phyloP scores from a whole-genome alignment of 1,140 invertebrate genomes.

The Potamilus streckersoni region DNA sequence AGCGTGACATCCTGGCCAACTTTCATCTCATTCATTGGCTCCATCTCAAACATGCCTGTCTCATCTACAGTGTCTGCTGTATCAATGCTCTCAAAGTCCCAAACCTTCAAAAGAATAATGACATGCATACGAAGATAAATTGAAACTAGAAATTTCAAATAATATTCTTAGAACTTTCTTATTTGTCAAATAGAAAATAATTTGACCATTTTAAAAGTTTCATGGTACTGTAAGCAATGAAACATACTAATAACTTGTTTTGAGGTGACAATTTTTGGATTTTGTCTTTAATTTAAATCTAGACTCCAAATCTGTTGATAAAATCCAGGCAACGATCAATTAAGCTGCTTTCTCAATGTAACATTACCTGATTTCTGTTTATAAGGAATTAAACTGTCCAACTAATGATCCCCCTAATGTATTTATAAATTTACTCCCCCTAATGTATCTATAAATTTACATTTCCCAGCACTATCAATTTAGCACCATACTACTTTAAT shows the following conservation, averaged over 20 bases:
- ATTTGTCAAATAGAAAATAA: not conserved
- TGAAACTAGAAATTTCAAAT: no score
- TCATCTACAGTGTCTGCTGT: slow-evolving; percentile 83
- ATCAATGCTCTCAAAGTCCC: slow-evolving; percentile 90
- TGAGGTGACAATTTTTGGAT: not conserved
- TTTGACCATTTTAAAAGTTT: not conserved
- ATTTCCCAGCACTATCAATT: no score
- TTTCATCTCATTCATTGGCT: slow-evolving; percentile 83
- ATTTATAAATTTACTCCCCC: no score
- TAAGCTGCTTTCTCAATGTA: no score
- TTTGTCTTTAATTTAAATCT: not conserved
- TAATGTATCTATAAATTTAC: no score
- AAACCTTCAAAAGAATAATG: slow-evolving; percentile 71
- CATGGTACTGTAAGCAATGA: not conserved
- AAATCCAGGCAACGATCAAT: no score
- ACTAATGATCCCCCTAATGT: no score
- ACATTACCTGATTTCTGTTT: no score
- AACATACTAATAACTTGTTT: not conserved
- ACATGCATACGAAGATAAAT: not conserved
- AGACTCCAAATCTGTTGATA: no score
- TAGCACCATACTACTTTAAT: no score
- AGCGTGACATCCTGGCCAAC: slow-evolving; percentile 69
- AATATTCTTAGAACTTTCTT: no score
- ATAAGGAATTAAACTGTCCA: no score
- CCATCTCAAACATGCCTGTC: slow-evolving; percentile 82